These are phyloP conservation scores for Drosophila paucipuncta DNA, from an alignment of 2,888 invertebrate species.

Conservation along the genomic window DNA sequence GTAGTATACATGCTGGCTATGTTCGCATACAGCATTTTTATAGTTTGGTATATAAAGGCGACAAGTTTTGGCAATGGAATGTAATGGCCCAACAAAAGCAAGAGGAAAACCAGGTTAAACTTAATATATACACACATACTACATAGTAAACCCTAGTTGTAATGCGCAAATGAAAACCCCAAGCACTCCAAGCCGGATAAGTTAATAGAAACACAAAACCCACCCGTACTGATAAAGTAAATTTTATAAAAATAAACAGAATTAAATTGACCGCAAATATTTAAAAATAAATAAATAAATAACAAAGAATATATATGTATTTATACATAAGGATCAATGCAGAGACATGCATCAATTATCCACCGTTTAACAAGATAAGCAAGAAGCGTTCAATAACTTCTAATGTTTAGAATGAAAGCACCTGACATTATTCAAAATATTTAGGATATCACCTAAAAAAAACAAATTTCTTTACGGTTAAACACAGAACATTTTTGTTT, in stretches of 20 bases:
- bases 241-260: constrained; percentile 54
- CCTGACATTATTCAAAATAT: constrained; percentile 23
- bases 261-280: constrained; percentile 39
- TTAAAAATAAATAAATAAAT: constrained; percentile 2
- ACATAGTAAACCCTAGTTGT: constrained; percentile 23
- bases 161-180: constrained; percentile 24
- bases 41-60: constrained; percentile 46
- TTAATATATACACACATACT: constrained; percentile 35
- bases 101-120: constrained; percentile 70
- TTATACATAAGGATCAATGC: constrained; percentile 30
- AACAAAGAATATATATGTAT: constrained; percentile 22
- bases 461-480: background rate
- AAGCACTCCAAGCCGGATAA: constrained; percentile 48
- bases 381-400: constrained; percentile 21
- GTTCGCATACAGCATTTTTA: constrained; percentile 69
- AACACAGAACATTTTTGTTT: background rate
- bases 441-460: constrained; percentile 2
- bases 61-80: constrained; percentile 28
- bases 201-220: constrained; percentile 58
- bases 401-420: constrained; percentile 44
- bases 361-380: constrained; percentile 38
- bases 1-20: constrained; percentile 67
- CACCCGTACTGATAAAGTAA: constrained; percentile 80
- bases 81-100: constrained; percentile 39
- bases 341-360: constrained; percentile 41